Base-by-base conservation (phyloP, 2,888 invertebrate genomes). In the Cabera pusaria region DNA sequence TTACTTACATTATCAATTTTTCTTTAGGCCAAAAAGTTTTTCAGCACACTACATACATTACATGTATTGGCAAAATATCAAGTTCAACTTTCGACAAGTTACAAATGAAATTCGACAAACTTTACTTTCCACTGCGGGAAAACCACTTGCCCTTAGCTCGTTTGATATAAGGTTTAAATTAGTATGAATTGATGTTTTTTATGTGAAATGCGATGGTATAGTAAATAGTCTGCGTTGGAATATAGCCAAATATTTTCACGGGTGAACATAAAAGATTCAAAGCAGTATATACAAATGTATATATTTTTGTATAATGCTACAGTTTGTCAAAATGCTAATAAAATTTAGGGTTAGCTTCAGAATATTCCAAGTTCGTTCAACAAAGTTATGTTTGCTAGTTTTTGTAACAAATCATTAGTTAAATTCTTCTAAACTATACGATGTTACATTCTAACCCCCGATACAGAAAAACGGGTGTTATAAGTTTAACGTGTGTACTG, bases 21-120 rank as follows among this genome's bases (percentile, higher is more conserved):
- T 44, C 41, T 19, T 22, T 22, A 33, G 41, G 39, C 39, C 31
- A 20, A 26, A 50, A 49, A 48, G 44, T 44, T 42, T 37, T 42
- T 25, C 4, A 14, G 14, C 2, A 14, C 14, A 36, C 14, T 40
- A 52, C 37, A 39, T 29, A 34, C 28, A n/a, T n/a, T 35, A 47
- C 42, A 46, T 41, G 44, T 56, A 58, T 56, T 53, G 58, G 52
- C 49, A 58, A 55, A 58, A 54, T 48, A 55, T 56, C 55, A 52
- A 50, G 40, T 40, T 44, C 42, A 56, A 53, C 40, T 54, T 56
- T 52, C 34, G 43, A 53, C 50, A 45, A 51, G 38, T 40, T 38
- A 35, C 49, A 48, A 38, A n/a, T 42, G 27, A 34, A 33, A 27
- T 35, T 35, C 10, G 6, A 40, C 38, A 41, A n/a, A 36, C 0